Conservation (phyloP, 2,797 vertebrate species). For the Spinibarbus caldwelli region DNA sequence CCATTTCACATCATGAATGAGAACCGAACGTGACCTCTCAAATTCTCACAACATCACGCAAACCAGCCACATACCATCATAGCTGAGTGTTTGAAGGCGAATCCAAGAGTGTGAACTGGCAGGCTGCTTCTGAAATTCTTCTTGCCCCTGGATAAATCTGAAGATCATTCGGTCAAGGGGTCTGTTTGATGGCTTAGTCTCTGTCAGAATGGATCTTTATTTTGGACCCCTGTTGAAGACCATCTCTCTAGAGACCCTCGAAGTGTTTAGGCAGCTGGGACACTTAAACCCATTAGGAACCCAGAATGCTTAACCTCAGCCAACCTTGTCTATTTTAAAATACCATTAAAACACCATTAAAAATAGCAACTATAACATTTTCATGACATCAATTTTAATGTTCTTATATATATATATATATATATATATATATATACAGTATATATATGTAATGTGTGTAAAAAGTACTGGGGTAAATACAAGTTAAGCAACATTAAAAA, state of each 20-base stretch:
- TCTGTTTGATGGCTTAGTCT: background rate
- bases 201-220: background rate
- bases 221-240: background rate
- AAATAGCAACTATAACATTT: background rate
- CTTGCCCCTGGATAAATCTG: background rate
- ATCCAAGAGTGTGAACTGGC: conserved; percentile 4
- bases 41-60: background rate
- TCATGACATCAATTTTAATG: background rate
- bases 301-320: background rate
- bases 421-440: too few relatives aligned
- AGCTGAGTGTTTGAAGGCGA: background rate
- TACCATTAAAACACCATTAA: background rate
- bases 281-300: background rate
- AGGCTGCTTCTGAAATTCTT: background rate
- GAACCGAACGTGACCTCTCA: background rate
- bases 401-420: too few relatives aligned
- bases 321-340: background rate
- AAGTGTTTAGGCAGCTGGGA: background rate
- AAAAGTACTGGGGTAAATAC: too few relatives aligned
- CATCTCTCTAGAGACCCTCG: background rate
- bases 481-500: too few relatives aligned
- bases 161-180: background rate
- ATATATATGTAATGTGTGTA: too few relatives aligned
- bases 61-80: background rate
- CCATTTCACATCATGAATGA: conserved; percentile 10